These are phyloP conservation scores for Clepsis dumicolana DNA, from an alignment of 2,888 invertebrate species.

Conservation along the genomic window DNA sequence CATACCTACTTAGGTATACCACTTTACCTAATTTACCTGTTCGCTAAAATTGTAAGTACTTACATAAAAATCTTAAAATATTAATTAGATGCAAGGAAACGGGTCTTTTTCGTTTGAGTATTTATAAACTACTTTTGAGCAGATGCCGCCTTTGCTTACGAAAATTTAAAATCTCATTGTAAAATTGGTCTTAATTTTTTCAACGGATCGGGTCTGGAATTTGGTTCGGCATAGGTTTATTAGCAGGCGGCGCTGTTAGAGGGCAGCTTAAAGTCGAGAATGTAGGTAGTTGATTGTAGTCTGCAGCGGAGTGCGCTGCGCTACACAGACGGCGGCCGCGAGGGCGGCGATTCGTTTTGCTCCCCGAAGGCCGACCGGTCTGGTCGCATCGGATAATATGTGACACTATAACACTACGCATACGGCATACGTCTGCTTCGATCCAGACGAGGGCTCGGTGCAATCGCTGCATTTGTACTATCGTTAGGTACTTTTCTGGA, in stretches of 20 bases:
- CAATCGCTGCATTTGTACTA: neutral
- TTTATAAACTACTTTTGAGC: too few species aligned
- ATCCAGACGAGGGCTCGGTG: slow-evolving; percentile 11
- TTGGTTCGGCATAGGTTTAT: slow-evolving; percentile 13
- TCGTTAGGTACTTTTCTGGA: neutral
- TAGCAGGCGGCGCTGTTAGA: slow-evolving; percentile 21
- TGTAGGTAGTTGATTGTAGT: slow-evolving; percentile 12
- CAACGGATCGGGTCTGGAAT: slow-evolving; percentile 21
- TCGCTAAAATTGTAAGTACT: neutral
- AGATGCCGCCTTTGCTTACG: slow-evolving; percentile 9
- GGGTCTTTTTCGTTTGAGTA: too few species aligned
- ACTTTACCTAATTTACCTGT: neutral
- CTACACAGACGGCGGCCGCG: slow-evolving; percentile 52
- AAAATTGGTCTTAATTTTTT: slow-evolving; percentile 22
- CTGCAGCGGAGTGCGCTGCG: slow-evolving; percentile 44
- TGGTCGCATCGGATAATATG: slow-evolving; percentile 77
- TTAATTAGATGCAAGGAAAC: slow-evolving; percentile 4
- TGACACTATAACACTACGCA: slow-evolving; percentile 79
- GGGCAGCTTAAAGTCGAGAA: slow-evolving; percentile 13
- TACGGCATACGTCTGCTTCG: slow-evolving; percentile 20
- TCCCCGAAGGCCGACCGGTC: slow-evolving; percentile 81
- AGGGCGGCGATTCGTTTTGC: slow-evolving; percentile 71
- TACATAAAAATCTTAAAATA: neutral
- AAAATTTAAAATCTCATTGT: slow-evolving; percentile 8
- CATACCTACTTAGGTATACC: neutral